Evolutionary conservation across 2,888 invertebrate species (phyloP).

Genomic region (Plebejus argus): DNA sequence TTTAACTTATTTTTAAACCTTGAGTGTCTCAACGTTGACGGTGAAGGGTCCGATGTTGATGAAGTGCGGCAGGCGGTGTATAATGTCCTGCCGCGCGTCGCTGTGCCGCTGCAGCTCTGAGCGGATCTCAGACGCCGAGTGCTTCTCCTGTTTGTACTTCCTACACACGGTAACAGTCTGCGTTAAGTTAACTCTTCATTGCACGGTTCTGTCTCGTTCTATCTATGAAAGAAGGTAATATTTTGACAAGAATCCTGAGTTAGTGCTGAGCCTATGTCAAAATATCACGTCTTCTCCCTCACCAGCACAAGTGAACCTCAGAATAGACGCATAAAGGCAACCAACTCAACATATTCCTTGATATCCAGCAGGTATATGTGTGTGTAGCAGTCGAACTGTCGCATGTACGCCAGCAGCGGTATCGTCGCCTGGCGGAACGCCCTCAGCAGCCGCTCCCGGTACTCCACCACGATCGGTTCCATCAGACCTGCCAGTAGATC

Average conservation of each 20-base stretch:
- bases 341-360: constrained; percentile 85
- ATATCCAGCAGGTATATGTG: constrained; percentile 83
- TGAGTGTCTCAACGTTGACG: constrained; percentile 84
- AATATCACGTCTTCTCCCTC: too few relatives aligned
- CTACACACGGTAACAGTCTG: constrained; percentile 46
- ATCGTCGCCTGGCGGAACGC: constrained; percentile 85
- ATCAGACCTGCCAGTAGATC: constrained; percentile 56
- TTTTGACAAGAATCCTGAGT: too few relatives aligned
- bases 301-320: neutral
- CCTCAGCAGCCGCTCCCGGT: constrained; percentile 80
- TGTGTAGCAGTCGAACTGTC: constrained; percentile 83
- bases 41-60: constrained; percentile 90
- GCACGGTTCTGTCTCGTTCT: too few relatives aligned
- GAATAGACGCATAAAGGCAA: constrained; percentile 38
- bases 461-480: constrained; percentile 70
- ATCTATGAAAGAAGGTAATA: too few relatives aligned
- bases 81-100: constrained; percentile 83
- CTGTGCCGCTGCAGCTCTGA: constrained; percentile 86
- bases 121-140: constrained; percentile 85
- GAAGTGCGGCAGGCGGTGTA: constrained; percentile 84
- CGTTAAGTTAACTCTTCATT: too few relatives aligned
- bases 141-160: constrained; percentile 77
- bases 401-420: constrained; percentile 87
- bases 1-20: constrained; percentile 49
- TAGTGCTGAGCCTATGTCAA: too few relatives aligned